Base-by-base conservation (phyloP, 2,797 vertebrate species). In the Sternarchorhynchus goeldii region DNA sequence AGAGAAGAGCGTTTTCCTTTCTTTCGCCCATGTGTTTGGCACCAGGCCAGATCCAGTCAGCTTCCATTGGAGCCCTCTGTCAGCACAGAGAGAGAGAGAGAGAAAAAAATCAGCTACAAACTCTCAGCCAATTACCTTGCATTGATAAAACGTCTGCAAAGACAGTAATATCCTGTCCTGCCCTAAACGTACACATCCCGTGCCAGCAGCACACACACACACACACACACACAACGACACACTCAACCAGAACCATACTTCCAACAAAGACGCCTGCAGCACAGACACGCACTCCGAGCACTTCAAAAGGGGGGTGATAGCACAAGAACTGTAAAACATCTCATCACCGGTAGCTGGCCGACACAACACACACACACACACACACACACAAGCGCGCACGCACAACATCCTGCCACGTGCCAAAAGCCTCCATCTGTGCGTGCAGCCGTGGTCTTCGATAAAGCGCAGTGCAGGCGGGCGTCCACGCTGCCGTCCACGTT, bases 111-210 rank as follows among this genome's bases (percentile, higher is more conserved):
- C 41, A 21, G 71, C 75, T 79, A 69, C 75, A 81, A 68, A 83
- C 71, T 76, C 73, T 80, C 55, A 72, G 66, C 76, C 78, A 84
- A 78, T 84, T 82, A 86, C 67, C 45, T 25, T n/a, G 6, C 50
- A 39, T 64, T 34, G 72, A 83, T 83, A 75, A 85, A 84, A 69
- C 16, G 73, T 78, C 72, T 72, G 76, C 73, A 67, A 63, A 82
- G 77, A 78, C 82, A 80, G 75, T 81, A 85, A 85, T 84, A 81
- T 87, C 78, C 85, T 81, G 82, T 86, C 82, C 45, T 32, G 60
- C 72, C 65, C 70, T 76, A 76, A 84, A 80, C 62, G 74, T 53
- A 78, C 32, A 16, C 78, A 53, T 41, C 59, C 70, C 14, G 32
- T 63, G 62, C 64, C 71, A 60, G 59, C 63, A 57, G 63, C 77